phyloP scores from a whole-genome alignment of 2,888 invertebrate species.

The Cyaniris semiargus region DNA sequence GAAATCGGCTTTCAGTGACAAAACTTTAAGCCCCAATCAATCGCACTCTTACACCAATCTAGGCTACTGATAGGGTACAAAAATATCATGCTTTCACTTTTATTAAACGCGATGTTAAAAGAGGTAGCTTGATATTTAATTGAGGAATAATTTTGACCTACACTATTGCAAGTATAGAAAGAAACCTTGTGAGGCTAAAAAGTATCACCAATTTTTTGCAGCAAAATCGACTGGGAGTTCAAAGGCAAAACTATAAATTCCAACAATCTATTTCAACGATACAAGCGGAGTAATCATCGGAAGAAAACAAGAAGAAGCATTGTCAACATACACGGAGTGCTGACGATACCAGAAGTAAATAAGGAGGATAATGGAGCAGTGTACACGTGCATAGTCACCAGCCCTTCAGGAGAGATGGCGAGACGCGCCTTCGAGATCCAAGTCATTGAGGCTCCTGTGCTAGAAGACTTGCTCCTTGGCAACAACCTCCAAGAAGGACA shows the following conservation, averaged over 20 bases:
- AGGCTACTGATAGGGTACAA: not conserved
- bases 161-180: too few species aligned
- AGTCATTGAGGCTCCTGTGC: conserved; percentile 87
- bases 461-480: conserved; percentile 90
- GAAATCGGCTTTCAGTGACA: not conserved
- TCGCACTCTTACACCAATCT: not conserved
- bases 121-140: too few species aligned
- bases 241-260: conserved; percentile 64
- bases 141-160: too few species aligned
- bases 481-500: conserved; percentile 90
- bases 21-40: not conserved
- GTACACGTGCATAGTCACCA: conserved; percentile 89
- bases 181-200: too few species aligned
- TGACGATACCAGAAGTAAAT: conserved; percentile 82
- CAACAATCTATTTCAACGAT: conserved; percentile 66
- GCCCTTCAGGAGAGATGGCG: conserved; percentile 83
- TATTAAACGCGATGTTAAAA: too few species aligned
- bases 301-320: conserved; percentile 58
- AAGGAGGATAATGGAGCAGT: conserved; percentile 85
- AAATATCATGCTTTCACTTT: too few species aligned
- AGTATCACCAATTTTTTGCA: conserved; percentile 46
- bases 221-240: conserved; percentile 76
- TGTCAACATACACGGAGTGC: conserved; percentile 76
- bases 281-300: conserved; percentile 52
- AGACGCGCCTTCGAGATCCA: conserved; percentile 83